Conservation (phyloP, 2,113 vertebrate species). For the Bothrops jararaca region DNA sequence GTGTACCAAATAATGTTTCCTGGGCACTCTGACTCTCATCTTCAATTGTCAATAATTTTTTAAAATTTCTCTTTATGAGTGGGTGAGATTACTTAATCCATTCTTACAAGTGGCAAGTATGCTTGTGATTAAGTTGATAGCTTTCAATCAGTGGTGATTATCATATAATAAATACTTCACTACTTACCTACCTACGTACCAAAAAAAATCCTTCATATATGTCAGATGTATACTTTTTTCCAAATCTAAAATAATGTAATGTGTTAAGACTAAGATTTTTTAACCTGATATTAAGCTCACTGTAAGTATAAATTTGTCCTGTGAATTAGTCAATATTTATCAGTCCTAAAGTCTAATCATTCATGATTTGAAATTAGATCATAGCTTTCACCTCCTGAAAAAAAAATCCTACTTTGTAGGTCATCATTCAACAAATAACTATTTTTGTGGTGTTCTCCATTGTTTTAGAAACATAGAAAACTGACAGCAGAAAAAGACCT, state of each 20-base stretch:
- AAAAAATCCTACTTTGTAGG: not conserved
- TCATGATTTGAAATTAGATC: not conserved
- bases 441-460: not conserved
- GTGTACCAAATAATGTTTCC: not conserved
- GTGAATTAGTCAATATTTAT: not conserved
- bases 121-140: not conserved
- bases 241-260: not conserved
- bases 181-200: not conserved
- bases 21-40: not conserved
- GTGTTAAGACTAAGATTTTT: not conserved
- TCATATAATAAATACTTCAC: not conserved
- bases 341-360: not conserved
- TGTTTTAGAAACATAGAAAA: not conserved
- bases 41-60: not conserved
- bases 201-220: not conserved
- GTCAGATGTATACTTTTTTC: not conserved
- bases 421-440: not conserved
- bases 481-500: not conserved
- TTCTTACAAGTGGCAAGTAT: not conserved
- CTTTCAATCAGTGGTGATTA: not conserved
- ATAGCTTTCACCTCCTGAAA: not conserved
- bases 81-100: not conserved
- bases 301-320: not conserved
- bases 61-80: not conserved
- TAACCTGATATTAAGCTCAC: not conserved